These are phyloP conservation scores for Lymantria monacha DNA, from an alignment of 2,888 invertebrate genomes.

Conservation along the genomic window DNA sequence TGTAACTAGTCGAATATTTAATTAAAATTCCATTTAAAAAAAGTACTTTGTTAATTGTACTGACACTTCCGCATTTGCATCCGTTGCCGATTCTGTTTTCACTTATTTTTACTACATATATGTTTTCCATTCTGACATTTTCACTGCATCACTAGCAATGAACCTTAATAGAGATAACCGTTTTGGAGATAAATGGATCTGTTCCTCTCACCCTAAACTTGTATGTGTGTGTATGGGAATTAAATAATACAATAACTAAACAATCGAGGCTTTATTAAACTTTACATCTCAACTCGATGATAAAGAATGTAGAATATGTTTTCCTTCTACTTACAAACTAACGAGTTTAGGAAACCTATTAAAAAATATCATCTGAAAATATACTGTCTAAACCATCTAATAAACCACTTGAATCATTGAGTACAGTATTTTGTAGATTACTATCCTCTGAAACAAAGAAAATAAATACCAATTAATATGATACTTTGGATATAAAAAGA, in stretches of 20 bases:
- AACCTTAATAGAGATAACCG: too few species aligned
- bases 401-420: slow-evolving; percentile 41
- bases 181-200: too few species aligned
- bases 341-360: slow-evolving; percentile 7
- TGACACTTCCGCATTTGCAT: too few species aligned
- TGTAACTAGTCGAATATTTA: too few species aligned
- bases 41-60: too few species aligned
- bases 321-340: not conserved
- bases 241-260: not conserved
- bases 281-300: not conserved
- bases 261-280: not conserved
- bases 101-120: too few species aligned
- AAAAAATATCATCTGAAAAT: slow-evolving; percentile 68
- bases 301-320: not conserved
- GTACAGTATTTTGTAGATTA: slow-evolving; percentile 25
- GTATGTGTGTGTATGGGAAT: not conserved
- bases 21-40: too few species aligned
- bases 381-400: slow-evolving; percentile 63
- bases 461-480: not conserved
- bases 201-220: too few species aligned
- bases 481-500: not conserved
- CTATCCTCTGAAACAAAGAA: slow-evolving; percentile 51
- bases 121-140: too few species aligned
- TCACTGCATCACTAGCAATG: too few species aligned
- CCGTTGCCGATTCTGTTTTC: too few species aligned